Base-by-base conservation (phyloP, 2,113 vertebrate species). In the Riparia riparia region DNA sequence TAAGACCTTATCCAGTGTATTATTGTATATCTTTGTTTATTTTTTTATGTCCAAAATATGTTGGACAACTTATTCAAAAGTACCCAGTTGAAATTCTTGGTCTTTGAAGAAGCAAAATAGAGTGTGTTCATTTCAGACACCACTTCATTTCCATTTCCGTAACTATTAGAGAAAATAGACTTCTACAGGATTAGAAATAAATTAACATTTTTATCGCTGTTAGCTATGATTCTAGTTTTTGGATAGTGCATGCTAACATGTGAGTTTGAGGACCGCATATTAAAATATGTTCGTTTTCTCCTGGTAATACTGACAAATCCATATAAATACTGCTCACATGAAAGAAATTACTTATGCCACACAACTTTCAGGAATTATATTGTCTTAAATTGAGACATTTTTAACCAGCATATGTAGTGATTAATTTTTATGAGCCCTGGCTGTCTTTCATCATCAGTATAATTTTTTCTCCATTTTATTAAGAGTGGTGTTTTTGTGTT, bases 391-490 rank as follows among this genome's bases (percentile, higher is more conserved):
- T 44, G 81, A 85, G 47, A 79, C 58, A 61, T 86, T 82, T 82
- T 78, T 72, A 50, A 41, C 50, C 61, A 60, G 29, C n/a, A 31
- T 26, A n/a, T 26, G 6, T 41, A 45, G 64, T 84, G 21, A 85
- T 82, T 88, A 37, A 91, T 93, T 72, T 80, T 61, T 60, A 72
- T 82, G 45, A 82, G 28, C 41, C 54, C 17, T 60, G 14, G 53
- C 9, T 74, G 26, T 53, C 32, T 91, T 93, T 95, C 70, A 89
- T 86, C 42, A 86, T 77, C 45, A 57, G 22, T 64, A 84, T 57
- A 95, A 89, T 66, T 95, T 90, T 94, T 94, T 49, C 60, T 51
- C 70, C 32, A 74, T 86, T 88, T 93, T 95, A 85, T 96, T 94
- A 66, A 88, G 70, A 90, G 53, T 88, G 32, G 69, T 90, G 73